A percentile compares a stretch with the other conserved stretches of the same genome.
These are phyloP conservation scores for Drosophila neonasuta DNA, from an alignment of 2,888 invertebrate genomes.

Conservation along the genomic window DNA sequence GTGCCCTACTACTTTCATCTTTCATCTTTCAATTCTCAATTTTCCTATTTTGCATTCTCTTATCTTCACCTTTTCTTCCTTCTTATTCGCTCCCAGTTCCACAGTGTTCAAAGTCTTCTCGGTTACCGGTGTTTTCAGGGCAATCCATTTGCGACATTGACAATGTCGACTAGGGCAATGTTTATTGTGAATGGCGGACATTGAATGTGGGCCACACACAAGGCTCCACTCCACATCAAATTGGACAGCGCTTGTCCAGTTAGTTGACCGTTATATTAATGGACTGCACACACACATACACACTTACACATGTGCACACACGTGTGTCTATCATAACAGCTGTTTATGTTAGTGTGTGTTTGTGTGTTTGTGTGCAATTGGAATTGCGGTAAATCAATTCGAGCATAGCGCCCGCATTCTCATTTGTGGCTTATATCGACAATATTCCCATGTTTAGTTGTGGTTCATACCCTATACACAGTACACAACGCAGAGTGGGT, in stretches of 20 bases:
- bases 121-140: background rate
- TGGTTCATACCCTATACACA: background rate
- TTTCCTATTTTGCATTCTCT: no score
- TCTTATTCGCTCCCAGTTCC: background rate
- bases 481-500: background rate
- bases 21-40: no score
- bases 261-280: conserved; percentile 61
- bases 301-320: background rate
- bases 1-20: no score
- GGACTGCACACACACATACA: conserved; percentile 34
- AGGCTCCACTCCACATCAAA: conserved; percentile 24
- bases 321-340: conserved; percentile 13
- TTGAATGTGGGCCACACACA: conserved; percentile 9
- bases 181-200: conserved; percentile 32
- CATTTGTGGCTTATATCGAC: conserved; percentile 12
- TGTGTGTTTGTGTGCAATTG: conserved; percentile 36
- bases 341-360: conserved; percentile 15
- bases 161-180: conserved; percentile 48
- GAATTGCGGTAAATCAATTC: conserved; percentile 53
- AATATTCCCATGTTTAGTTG: background rate
- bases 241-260: conserved; percentile 38
- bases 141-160: conserved; percentile 51
- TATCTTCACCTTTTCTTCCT: no score
- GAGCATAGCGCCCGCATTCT: conserved; percentile 8
- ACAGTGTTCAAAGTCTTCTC: conserved; percentile 15